These are phyloP conservation scores for Agrypnia vestita DNA, from an alignment of 1,140 invertebrate species.

Conservation along the genomic window DNA sequence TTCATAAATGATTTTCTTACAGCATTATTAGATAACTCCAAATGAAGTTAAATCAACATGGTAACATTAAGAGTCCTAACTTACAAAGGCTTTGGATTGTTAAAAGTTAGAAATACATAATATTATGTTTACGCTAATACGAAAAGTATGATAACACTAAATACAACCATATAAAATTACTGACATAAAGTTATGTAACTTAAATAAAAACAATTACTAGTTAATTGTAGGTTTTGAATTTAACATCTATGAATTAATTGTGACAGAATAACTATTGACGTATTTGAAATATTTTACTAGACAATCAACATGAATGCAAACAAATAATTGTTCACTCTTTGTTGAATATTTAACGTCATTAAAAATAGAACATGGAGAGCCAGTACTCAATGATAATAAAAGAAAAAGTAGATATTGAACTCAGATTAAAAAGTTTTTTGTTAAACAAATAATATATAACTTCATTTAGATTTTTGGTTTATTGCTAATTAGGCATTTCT, in stretches of 20 bases:
- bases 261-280: constrained; percentile 25
- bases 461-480: constrained; percentile 59
- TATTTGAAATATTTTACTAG: constrained; percentile 17
- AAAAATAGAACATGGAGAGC: too few species aligned
- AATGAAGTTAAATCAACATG: constrained; percentile 48
- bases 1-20: constrained; percentile 15
- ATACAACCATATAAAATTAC: constrained; percentile 59
- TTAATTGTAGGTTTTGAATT: background rate
- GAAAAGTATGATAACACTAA: constrained; percentile 50
- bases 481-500: constrained; percentile 58
- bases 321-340: background rate
- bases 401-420: background rate
- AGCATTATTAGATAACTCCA: constrained; percentile 40
- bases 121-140: constrained; percentile 47
- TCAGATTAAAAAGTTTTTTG: background rate
- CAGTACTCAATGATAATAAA: too few species aligned
- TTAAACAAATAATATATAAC: constrained; percentile 26
- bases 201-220: constrained; percentile 15
- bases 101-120: constrained; percentile 54
- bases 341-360: too few species aligned
- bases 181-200: constrained; percentile 47
- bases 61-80: constrained; percentile 58
- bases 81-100: constrained; percentile 62
- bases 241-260: constrained; percentile 5
- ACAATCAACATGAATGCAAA: constrained; percentile 21